Evolutionary conservation across 2,113 vertebrate species (phyloP), one percentile per base, ranked within the genome.

Genomic region (Melanerpes formicivorus): DNA sequence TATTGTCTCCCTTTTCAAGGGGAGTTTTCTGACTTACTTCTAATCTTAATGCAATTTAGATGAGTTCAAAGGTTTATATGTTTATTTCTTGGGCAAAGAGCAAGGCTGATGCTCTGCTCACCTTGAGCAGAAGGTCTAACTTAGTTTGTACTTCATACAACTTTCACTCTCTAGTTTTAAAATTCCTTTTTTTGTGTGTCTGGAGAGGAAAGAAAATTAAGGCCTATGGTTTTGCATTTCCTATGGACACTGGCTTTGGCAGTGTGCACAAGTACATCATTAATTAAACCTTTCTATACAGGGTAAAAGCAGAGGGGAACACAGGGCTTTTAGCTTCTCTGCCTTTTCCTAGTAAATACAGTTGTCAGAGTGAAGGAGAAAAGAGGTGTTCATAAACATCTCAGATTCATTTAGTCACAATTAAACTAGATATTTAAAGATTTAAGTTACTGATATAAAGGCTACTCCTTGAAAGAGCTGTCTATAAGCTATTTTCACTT

Each of bases 401-500:
- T 93, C 5, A 0, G n/a, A 73, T 90, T 81, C 80, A 88, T 94
- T 93, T 95, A 87, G 67, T 84, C 71, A 60, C 44, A 66, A n/a
- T 77, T 88, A 65, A 77, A 95, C 73, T 76, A 48, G 59, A 63
- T 90, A 76, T 88, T 82, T 4, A 66, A 60, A 66, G 34, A 66
- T 81, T 70, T 73, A 58, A 66, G 37, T 94, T 73, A 71, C 60
- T 86, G 34, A 15, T 64, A 2, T 80, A 73, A 66, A 55, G 30
- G 56, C 67, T 81, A 9, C 44, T 81, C 23, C 65, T 92, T 25
- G 11, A 78, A 91, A 75, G 69, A 81, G 30, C 65, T 91, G 50
- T 83, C 65, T 78, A 3, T 70, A 62, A 79, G 55, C 63, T 81
- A 26, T 96, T 95, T 95, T 62, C 66, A 29, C 48, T 91, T 85